These are phyloP conservation scores for Spodoptera picta DNA, from an alignment of 2,888 invertebrate genomes.

Conservation along the genomic window DNA sequence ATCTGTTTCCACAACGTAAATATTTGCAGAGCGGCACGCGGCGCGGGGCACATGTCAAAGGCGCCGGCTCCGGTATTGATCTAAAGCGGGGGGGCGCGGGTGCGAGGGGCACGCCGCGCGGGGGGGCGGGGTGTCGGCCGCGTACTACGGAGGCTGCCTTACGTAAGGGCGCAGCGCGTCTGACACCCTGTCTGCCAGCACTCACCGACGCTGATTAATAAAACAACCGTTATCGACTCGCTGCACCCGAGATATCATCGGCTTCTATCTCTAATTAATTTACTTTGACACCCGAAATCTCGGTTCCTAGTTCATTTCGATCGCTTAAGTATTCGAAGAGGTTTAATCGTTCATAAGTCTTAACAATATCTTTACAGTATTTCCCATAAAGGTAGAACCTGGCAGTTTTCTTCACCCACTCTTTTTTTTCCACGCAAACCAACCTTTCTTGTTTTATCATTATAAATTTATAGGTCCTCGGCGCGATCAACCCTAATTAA, in stretches of 20 bases:
- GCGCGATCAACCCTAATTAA: conserved; percentile 45
- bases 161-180: conserved; percentile 85
- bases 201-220: conserved; percentile 81
- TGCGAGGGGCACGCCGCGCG: conserved; percentile 33
- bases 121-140: conserved; percentile 58
- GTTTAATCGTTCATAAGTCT: conserved; percentile 20
- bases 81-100: conserved; percentile 71
- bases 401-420: conserved; percentile 2
- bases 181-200: conserved; percentile 82
- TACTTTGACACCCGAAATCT: conserved; percentile 53
- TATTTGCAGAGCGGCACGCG: conserved; percentile 85
- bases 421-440: conserved; percentile 14
- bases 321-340: conserved; percentile 39
- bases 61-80: conserved; percentile 87
- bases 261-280: conserved; percentile 72
- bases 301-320: conserved; percentile 15
- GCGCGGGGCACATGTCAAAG: conserved; percentile 87
- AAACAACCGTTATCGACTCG: conserved; percentile 77
- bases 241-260: conserved; percentile 76
- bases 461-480: conserved; percentile 27
- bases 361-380: conserved; percentile 14
- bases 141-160: conserved; percentile 81
- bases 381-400: conserved; percentile 8
- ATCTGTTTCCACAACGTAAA: conserved; percentile 87
- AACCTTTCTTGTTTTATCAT: conserved; percentile 33